These are phyloP conservation scores for Dione juno DNA, from an alignment of 2,888 invertebrate species.

Conservation along the genomic window DNA sequence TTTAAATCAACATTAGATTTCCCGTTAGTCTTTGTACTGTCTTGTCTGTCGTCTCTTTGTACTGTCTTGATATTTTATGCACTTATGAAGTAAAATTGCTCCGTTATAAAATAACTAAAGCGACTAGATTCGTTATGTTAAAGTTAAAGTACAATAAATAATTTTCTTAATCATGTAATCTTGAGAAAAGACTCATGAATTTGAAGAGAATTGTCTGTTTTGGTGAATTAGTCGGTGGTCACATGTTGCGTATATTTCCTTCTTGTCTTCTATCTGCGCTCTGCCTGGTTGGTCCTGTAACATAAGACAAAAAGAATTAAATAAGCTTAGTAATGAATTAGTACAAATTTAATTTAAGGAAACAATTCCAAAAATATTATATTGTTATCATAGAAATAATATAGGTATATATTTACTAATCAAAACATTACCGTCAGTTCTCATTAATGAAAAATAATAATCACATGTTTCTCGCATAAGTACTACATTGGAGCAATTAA, in stretches of 20 bases:
- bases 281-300: conserved; percentile 62
- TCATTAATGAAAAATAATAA: neutral
- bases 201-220: conserved; percentile 65
- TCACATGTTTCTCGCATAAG: neutral
- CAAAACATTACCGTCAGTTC: neutral
- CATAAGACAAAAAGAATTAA: conserved; percentile 48
- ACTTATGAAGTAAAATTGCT: conserved; percentile 69
- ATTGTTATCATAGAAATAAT: too few species aligned
- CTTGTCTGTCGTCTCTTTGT: conserved; percentile 64
- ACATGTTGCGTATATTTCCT: conserved; percentile 66
- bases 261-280: conserved; percentile 51
- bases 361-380: neutral
- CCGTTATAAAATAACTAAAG: conserved; percentile 78
- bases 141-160: conserved; percentile 77
- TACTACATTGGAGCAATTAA: conserved; percentile 15
- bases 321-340: neutral
- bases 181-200: conserved; percentile 71
- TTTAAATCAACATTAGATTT: conserved; percentile 74
- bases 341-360: neutral
- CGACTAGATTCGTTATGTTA: conserved; percentile 81
- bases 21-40: conserved; percentile 70
- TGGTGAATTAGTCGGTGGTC: conserved; percentile 74
- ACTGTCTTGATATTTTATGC: conserved; percentile 58
- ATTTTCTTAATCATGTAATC: conserved; percentile 74
- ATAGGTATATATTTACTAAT: too few species aligned